phyloP scores from a whole-genome alignment of 2,888 invertebrate genomes.

The Bruchidius siliquastri region DNA sequence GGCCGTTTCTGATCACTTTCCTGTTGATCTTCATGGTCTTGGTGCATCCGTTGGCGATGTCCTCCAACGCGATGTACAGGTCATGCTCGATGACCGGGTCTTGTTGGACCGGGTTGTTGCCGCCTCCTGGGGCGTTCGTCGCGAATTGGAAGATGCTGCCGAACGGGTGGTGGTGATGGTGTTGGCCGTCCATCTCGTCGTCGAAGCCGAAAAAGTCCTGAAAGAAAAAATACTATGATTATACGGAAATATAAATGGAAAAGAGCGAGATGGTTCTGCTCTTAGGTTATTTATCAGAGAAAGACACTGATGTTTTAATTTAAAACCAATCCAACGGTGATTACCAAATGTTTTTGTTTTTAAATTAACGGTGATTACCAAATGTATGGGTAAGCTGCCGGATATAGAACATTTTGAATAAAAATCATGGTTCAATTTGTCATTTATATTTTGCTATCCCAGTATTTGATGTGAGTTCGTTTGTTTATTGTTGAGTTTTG shows the following conservation, averaged over 20 bases:
- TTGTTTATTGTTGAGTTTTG: no score
- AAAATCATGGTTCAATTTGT: no score
- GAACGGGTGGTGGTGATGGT: constrained; percentile 11
- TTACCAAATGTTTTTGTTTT: no score
- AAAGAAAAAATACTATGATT: not conserved
- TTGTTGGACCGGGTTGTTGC: constrained; percentile 60
- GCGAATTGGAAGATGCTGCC: constrained; percentile 22
- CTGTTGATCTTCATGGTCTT: constrained; percentile 98
- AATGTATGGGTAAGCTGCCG: no score
- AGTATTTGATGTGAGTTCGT: no score
- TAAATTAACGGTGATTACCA: no score
- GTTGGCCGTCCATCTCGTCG: constrained; percentile 29
- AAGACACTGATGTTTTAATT: no score
- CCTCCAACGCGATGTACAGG: constrained; percentile 83
- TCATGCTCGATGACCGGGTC: constrained; percentile 88
- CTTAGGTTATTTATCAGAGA: no score
- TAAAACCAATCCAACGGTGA: no score
- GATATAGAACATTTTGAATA: no score
- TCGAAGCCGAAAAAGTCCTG: constrained; percentile 66
- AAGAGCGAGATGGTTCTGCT: no score
- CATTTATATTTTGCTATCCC: no score
- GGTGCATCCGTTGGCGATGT: constrained; percentile 74
- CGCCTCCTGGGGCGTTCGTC: not conserved
- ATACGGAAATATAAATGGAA: not conserved
- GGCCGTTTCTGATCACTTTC: constrained; percentile 75